These are phyloP conservation scores for Caenorhabditis parvicauda DNA, from an alignment of 2,888 invertebrate genomes.

Conservation along the genomic window DNA sequence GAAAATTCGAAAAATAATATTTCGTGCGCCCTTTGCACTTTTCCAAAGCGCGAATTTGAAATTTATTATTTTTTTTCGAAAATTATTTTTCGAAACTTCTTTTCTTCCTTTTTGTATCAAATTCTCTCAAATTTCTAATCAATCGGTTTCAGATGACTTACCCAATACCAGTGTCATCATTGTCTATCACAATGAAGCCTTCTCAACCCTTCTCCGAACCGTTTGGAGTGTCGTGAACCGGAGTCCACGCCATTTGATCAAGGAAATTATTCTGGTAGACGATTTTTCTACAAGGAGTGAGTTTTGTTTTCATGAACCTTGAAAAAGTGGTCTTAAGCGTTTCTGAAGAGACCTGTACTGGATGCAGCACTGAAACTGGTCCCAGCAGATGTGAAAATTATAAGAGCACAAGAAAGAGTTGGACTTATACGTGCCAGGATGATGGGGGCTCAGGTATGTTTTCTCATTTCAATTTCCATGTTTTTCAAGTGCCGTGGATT, in stretches of 20 bases:
- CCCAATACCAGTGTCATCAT: slow-evolving; percentile 88
- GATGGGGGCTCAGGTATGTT: slow-evolving; percentile 78
- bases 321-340: slow-evolving; percentile 34
- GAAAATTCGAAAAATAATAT: neutral
- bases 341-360: slow-evolving; percentile 39
- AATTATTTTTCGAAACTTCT: neutral
- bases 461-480: neutral
- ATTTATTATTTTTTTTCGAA: neutral
- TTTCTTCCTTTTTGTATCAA: neutral
- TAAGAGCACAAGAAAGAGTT: slow-evolving; percentile 86
- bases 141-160: slow-evolving; percentile 63
- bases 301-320: neutral
- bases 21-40: neutral
- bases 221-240: slow-evolving; percentile 95
- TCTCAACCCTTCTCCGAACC: slow-evolving; percentile 91
- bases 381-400: slow-evolving; percentile 72
- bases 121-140: neutral
- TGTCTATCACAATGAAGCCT: slow-evolving; percentile 98
- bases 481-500: no score
- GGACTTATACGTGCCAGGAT: slow-evolving; percentile 92
- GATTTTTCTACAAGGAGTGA: slow-evolving; percentile 74
- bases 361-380: slow-evolving; percentile 36
- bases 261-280: slow-evolving; percentile 94
- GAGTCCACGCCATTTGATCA: slow-evolving; percentile 66
- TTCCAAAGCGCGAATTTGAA: neutral